Evolutionary conservation across 1,140 invertebrate genomes (phyloP).

Genomic region (Geopemphigus sp.): DNA sequence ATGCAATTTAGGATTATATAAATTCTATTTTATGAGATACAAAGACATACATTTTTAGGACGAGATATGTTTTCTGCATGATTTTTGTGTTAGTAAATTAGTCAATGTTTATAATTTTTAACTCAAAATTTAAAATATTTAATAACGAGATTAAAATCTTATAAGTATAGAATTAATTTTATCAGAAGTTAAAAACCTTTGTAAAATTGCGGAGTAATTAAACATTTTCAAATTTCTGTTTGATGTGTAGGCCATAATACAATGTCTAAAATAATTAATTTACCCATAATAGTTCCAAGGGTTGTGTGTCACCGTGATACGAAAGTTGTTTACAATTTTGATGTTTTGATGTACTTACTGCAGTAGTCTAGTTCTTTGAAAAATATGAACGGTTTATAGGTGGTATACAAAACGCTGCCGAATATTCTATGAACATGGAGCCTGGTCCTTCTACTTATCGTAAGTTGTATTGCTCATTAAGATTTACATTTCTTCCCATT

Average conservation of each 20-base stretch:
- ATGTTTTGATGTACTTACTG: slow-evolving; percentile 47
- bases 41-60: slow-evolving; percentile 33
- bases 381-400: slow-evolving; percentile 49
- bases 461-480: slow-evolving; percentile 49
- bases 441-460: slow-evolving; percentile 49
- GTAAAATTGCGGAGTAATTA: not conserved
- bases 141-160: not conserved
- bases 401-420: slow-evolving; percentile 50
- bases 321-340: slow-evolving; percentile 46
- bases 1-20: slow-evolving; percentile 29
- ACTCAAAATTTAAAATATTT: not conserved
- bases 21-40: slow-evolving; percentile 20
- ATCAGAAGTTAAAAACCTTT: slow-evolving; percentile 1
- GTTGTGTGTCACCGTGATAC: slow-evolving; percentile 47
- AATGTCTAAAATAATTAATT: slow-evolving; percentile 21
- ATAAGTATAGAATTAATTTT: not conserved
- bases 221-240: slow-evolving; percentile 29
- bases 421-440: slow-evolving; percentile 50
- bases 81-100: slow-evolving; percentile 39
- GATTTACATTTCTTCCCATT: slow-evolving; percentile 31
- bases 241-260: slow-evolving; percentile 11
- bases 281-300: slow-evolving; percentile 41
- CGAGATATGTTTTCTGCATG: slow-evolving; percentile 37
- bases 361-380: slow-evolving; percentile 50
- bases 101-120: slow-evolving; percentile 11